phyloP scores from a whole-genome alignment of 2,797 vertebrate species.

The Selene dorsalis region DNA sequence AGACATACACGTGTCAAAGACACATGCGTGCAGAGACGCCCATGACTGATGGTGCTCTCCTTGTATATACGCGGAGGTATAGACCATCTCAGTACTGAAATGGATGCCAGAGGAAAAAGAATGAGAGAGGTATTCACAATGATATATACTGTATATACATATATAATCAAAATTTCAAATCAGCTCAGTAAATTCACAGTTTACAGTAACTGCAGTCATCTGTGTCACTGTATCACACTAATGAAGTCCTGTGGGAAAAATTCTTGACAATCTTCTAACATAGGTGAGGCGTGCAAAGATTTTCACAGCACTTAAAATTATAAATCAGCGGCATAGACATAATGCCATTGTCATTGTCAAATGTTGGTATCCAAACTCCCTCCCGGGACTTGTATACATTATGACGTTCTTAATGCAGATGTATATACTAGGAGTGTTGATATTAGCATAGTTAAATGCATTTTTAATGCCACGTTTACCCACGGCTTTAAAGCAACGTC shows the following conservation, averaged over 20 bases:
- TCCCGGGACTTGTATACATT: slow-evolving; percentile 7
- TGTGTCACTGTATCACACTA: slow-evolving; percentile 3
- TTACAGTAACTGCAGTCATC: slow-evolving; percentile 1
- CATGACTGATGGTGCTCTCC: slow-evolving; percentile 15
- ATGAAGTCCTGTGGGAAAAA: slow-evolving; percentile 6
- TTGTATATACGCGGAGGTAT: not conserved
- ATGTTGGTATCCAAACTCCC: slow-evolving; percentile 6
- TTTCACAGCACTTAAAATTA: slow-evolving; percentile 7
- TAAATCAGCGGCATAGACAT: slow-evolving; percentile 24
- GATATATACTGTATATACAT: too few species aligned
- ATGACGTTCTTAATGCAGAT: slow-evolving; percentile 1
- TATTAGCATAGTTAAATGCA: slow-evolving; percentile 51
- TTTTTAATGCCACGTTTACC: slow-evolving; percentile 60
- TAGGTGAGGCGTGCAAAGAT: slow-evolving; percentile 14
- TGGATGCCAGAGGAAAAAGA: not conserved
- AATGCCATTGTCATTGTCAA: slow-evolving; percentile 37
- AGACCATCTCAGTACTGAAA: slow-evolving; percentile 2
- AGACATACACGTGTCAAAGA: slow-evolving; percentile 11
- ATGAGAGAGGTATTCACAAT: not conserved
- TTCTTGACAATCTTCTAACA: slow-evolving; percentile 16
- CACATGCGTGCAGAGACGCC: not conserved
- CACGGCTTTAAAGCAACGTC: slow-evolving; percentile 53
- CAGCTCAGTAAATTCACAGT: slow-evolving; percentile 16
- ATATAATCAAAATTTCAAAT: not conserved
- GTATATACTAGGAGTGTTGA: slow-evolving; percentile 34